These are phyloP conservation scores for Zonitis immaculata DNA, from an alignment of 2,888 invertebrate species.

Conservation along the genomic window DNA sequence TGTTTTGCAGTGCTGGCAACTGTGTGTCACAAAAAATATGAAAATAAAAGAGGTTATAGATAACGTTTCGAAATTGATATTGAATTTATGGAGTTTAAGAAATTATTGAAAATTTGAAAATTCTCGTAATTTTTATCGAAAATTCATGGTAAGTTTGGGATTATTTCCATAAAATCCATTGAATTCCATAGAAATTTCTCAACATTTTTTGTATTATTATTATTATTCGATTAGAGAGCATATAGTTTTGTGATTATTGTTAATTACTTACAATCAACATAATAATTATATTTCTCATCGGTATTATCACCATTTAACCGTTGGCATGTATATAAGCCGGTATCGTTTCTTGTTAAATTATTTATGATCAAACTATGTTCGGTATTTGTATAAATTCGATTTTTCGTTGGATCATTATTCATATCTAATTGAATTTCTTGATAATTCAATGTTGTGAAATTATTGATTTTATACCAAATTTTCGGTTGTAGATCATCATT, in stretches of 20 bases:
- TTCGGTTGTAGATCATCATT: slow-evolving; percentile 46
- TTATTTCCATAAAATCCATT: background rate
- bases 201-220: too few species aligned
- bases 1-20: slow-evolving; percentile 8
- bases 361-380: slow-evolving; percentile 50
- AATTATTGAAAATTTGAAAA: slow-evolving; percentile 7
- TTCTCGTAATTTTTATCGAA: background rate
- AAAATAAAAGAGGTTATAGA: slow-evolving; percentile 17
- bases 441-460: slow-evolving; percentile 35
- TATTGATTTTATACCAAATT: slow-evolving; percentile 52
- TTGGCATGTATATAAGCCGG: slow-evolving; percentile 52
- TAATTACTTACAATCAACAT: slow-evolving; percentile 47
- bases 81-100: slow-evolving; percentile 7
- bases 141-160: background rate
- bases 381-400: slow-evolving; percentile 46
- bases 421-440: slow-evolving; percentile 50
- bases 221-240: too few species aligned
- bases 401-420: slow-evolving; percentile 48
- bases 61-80: slow-evolving; percentile 1
- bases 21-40: slow-evolving; percentile 14
- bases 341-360: slow-evolving; percentile 44
- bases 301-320: slow-evolving; percentile 44
- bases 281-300: slow-evolving; percentile 50
- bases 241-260: background rate
- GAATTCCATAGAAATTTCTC: too few species aligned